Percentiles rank a stretch among this genome's conserved stretches.
Evolutionary conservation across 2,797 vertebrate genomes (phyloP).

Genomic region (Galago senegalensis): DNA sequence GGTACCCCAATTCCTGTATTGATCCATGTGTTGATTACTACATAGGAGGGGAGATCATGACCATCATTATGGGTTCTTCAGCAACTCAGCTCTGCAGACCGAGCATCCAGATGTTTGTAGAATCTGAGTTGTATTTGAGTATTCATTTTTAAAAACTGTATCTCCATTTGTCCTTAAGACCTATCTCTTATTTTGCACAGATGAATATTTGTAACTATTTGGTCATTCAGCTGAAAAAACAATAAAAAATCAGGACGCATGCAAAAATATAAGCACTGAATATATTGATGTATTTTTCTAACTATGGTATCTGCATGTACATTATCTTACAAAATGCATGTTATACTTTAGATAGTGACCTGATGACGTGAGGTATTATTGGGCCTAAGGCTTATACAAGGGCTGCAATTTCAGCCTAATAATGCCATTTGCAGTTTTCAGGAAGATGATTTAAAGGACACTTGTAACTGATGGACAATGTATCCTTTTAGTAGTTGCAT

Average conservation of each 20-base stretch:
- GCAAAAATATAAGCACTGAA: neutral
- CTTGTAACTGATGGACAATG: neutral
- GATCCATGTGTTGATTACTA: neutral
- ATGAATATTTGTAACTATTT: neutral
- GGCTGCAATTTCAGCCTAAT: neutral
- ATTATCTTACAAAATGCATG: slow-evolving; percentile 11
- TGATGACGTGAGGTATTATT: neutral
- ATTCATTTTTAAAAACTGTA: neutral
- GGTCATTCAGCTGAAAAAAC: neutral
- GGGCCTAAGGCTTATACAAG: neutral
- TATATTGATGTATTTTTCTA: neutral
- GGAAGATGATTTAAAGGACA: neutral
- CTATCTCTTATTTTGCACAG: neutral
- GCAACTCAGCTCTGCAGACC: neutral
- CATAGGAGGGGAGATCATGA: neutral
- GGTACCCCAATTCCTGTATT: neutral
- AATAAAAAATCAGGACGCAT: neutral
- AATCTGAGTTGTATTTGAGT: neutral
- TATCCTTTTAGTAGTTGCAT: neutral
- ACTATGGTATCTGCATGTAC: neutral
- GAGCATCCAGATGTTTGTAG: neutral
- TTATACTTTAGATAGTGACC: neutral
- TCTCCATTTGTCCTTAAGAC: neutral
- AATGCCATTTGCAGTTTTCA: neutral
- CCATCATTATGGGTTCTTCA: neutral